Evolutionary conservation across 37 sponge, comb jelly and placozoan genomes (phyloP).

Genomic region (Mnemiopsis leidyi): DNA sequence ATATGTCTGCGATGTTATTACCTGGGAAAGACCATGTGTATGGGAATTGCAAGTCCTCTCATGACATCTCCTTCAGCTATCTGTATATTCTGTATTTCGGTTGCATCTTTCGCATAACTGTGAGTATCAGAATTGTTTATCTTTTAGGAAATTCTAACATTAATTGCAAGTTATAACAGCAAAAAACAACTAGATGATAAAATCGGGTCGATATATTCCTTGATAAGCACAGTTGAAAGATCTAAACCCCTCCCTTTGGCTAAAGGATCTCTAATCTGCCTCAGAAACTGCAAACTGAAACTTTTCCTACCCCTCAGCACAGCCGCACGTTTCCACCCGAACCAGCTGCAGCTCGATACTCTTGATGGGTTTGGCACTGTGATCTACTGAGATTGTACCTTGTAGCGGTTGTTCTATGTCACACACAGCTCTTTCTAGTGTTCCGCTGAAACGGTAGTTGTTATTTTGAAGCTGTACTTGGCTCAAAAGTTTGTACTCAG

Average conservation of each 20-base stretch:
- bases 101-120: constrained; percentile 87
- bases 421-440: constrained; percentile 84
- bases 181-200: too few species aligned
- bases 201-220: too few species aligned
- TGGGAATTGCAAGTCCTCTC: constrained; percentile 80
- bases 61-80: constrained; percentile 95
- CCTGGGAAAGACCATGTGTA: constrained; percentile 96
- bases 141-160: not conserved
- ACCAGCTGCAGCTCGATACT: constrained; percentile 96
- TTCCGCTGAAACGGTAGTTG: constrained; percentile 71
- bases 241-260: too few species aligned
- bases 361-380: constrained; percentile 78
- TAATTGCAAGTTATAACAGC: too few species aligned
- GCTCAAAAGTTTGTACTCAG: too few species aligned
- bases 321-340: constrained; percentile 97
- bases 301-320: constrained; percentile 91
- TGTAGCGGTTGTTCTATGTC: constrained; percentile 69
- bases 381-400: not conserved
- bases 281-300: too few species aligned
- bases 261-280: too few species aligned
- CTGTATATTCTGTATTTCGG: constrained; percentile 99
- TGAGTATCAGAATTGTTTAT: not conserved
- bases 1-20: too few species aligned
- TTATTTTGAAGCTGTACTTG: too few species aligned
- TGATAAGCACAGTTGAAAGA: too few species aligned